Evolutionary conservation across 2,888 invertebrate genomes (phyloP).

Genomic region (Conistra vaccinii): DNA sequence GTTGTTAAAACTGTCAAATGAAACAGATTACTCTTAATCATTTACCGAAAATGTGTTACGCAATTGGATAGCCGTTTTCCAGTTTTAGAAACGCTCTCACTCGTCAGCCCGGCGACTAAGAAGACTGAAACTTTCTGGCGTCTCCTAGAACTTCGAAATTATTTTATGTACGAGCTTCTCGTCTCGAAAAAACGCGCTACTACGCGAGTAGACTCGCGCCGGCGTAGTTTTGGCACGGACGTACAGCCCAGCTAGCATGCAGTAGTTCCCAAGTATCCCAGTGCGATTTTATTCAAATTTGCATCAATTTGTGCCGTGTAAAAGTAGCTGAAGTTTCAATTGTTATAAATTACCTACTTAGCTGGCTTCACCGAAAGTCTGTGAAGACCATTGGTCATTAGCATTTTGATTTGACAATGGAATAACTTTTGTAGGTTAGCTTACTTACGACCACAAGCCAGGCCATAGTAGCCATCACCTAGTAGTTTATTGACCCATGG

Average conservation of each 20-base stretch:
- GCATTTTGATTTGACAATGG: constrained; percentile 48
- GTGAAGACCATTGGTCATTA: constrained; percentile 12
- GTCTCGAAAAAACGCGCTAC: neutral
- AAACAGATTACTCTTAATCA: too few relatives aligned
- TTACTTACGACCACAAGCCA: constrained; percentile 17
- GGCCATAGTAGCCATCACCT: constrained; percentile 42
- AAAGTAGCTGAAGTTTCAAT: constrained; percentile 10
- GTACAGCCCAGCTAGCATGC: constrained; percentile 1
- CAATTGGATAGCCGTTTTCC: too few relatives aligned
- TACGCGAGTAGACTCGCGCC: neutral
- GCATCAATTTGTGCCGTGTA: neutral
- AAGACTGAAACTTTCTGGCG: neutral
- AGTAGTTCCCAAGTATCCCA: neutral
- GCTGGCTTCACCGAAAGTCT: neutral
- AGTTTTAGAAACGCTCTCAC: neutral
- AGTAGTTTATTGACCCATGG: constrained; percentile 69
- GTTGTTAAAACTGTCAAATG: too few relatives aligned
- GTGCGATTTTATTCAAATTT: neutral
- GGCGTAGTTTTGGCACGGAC: too few relatives aligned
- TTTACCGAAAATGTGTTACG: too few relatives aligned
- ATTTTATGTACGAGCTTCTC: neutral
- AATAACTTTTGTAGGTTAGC: constrained; percentile 49
- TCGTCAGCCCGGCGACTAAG: neutral
- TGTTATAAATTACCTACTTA: neutral
- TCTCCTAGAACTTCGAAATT: neutral